Percentiles rank a stretch among this genome's conserved stretches.
These are phyloP conservation scores for Etia nguti DNA, from an alignment of 2,113 vertebrate species.

Conservation along the genomic window DNA sequence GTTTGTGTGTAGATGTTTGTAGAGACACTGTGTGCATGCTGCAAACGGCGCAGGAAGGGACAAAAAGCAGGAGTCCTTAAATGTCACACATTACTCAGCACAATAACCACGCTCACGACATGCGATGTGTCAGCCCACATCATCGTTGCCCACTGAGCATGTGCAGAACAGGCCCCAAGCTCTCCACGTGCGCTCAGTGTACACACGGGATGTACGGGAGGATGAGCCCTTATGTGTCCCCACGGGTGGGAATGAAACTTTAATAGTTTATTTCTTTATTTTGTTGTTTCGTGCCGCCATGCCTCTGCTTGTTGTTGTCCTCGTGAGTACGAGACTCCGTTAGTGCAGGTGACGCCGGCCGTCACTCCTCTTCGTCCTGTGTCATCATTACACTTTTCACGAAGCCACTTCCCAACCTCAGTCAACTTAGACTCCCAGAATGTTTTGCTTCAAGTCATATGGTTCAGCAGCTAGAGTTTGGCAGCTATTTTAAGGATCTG, in stretches of 20 bases:
- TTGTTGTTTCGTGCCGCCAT: neutral
- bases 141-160: constrained; percentile 52
- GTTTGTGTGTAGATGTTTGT: neutral
- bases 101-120: constrained; percentile 45
- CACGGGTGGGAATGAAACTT: constrained; percentile 25
- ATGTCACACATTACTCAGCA: constrained; percentile 64
- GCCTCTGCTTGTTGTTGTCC: neutral
- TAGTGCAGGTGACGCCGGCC: neutral
- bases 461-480: neutral
- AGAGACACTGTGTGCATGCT: neutral
- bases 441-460: neutral
- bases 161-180: constrained; percentile 53
- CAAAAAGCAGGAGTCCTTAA: constrained; percentile 42
- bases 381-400: neutral
- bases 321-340: neutral
- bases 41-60: neutral
- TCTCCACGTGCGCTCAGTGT: constrained; percentile 25
- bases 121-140: constrained; percentile 61
- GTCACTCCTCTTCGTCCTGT: neutral
- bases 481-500: neutral
- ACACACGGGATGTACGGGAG: constrained; percentile 19
- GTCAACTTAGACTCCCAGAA: neutral
- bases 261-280: constrained; percentile 7
- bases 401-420: neutral
- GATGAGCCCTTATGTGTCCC: constrained; percentile 2